These are phyloP conservation scores for Calypte anna DNA, from an alignment of 2,113 vertebrate species.

Conservation along the genomic window DNA sequence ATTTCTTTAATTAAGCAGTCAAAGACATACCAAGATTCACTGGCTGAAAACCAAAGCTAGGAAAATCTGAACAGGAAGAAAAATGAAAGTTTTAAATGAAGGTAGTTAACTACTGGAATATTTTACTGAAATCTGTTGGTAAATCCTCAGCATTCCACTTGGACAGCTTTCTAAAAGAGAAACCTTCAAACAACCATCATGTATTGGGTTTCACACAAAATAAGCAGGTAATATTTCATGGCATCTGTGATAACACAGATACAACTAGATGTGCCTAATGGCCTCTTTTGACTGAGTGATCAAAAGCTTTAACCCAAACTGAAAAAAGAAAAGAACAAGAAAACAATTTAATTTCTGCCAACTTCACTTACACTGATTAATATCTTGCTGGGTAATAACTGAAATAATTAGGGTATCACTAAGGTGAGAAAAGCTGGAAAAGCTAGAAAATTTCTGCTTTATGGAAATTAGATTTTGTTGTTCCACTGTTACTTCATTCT, in stretches of 20 bases:
- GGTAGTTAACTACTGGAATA: not conserved
- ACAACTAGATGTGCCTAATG: not conserved
- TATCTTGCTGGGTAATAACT: not conserved
- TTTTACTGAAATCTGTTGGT: not conserved
- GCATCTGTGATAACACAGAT: not conserved
- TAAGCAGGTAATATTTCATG: not conserved
- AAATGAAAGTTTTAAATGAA: not conserved
- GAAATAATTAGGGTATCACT: not conserved
- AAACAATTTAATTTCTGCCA: not conserved
- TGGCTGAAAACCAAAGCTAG: not conserved
- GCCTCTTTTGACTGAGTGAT: not conserved
- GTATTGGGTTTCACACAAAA: not conserved
- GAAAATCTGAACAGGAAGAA: not conserved
- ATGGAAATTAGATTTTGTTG: slow-evolving; percentile 4
- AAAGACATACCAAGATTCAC: not conserved
- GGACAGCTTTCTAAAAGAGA: not conserved
- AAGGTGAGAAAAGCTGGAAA: not conserved
- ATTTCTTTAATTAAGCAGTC: not conserved
- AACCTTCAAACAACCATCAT: not conserved
- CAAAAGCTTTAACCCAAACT: not conserved
- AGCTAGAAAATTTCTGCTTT: not conserved
- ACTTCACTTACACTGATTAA: not conserved
- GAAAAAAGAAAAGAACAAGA: not conserved
- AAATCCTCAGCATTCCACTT: not conserved
- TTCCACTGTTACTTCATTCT: not conserved